Conservation (phyloP, 2,888 invertebrate genomes). For the Chrysodeixis includens region DNA sequence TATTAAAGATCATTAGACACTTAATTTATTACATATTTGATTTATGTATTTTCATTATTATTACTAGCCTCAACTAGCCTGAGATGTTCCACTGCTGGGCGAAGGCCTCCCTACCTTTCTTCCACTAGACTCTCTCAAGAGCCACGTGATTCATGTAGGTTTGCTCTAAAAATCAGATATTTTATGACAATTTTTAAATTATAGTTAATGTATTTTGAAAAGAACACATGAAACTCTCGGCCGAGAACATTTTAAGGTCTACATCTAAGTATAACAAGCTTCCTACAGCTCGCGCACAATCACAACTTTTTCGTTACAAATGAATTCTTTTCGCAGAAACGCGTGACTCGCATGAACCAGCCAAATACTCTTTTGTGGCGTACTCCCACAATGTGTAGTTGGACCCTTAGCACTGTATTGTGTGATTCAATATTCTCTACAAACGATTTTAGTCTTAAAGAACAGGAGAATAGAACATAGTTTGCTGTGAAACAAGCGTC, state of each 20-base stretch:
- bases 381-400: slow-evolving; percentile 57
- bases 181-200: too few relatives aligned
- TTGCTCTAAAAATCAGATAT: too few relatives aligned
- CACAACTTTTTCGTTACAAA: slow-evolving; percentile 74
- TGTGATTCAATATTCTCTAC: slow-evolving; percentile 27
- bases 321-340: slow-evolving; percentile 72
- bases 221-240: slow-evolving; percentile 15
- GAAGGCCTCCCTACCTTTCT: too few relatives aligned
- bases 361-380: slow-evolving; percentile 59
- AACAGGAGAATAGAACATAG: slow-evolving; percentile 13
- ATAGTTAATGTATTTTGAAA: slow-evolving; percentile 8
- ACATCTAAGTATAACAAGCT: slow-evolving; percentile 38
- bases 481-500: slow-evolving; percentile 4
- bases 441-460: slow-evolving; percentile 33
- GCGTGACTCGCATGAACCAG: slow-evolving; percentile 71
- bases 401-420: slow-evolving; percentile 57
- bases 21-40: too few relatives aligned
- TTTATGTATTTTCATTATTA: too few relatives aligned
- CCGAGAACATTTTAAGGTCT: slow-evolving; percentile 47
- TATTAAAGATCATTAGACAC: too few relatives aligned
- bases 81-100: too few relatives aligned
- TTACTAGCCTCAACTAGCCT: too few relatives aligned
- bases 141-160: too few relatives aligned
- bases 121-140: too few relatives aligned
- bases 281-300: slow-evolving; percentile 39